Base-by-base conservation (phyloP, 2,888 invertebrate species). In the Drosophila fulvimacula region DNA sequence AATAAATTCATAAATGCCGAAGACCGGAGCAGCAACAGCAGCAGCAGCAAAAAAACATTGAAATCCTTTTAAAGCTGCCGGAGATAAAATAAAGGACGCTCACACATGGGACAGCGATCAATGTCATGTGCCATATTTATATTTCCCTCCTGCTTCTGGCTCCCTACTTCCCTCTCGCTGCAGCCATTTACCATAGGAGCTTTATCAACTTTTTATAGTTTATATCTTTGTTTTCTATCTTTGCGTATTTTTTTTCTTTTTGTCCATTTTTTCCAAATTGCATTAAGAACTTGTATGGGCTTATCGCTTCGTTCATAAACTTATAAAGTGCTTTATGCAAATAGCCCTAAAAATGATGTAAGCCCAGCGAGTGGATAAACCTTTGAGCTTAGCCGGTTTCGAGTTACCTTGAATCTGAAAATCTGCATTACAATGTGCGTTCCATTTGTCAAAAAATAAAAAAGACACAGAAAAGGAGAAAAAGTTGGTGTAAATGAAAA, bases 1-100 rank as follows among this genome's bases (percentile, higher is more conserved):
- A 87, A 87, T 89, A 88, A 89, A 83, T 85, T 89, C 89, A 84
- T 84, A 88, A 88, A 86, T 79, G 81, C 34, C 7, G 38, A 52
- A 24, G 42, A 42, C n/a, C n/a, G n/a, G 21, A 10, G 41, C 0
- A 19, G 41, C 39, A 39, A 21, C n/a, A n/a, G n/a, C n/a, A n/a
- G n/a, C n/a, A n/a, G n/a, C n/a, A 36, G 15, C 11, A 36, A 38
- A 36, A 52, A 52, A 34, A 85, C 84, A 85, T 62, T 85, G 89
- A 85, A 85, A 85, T 88, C 84, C 84, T 85, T 85, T 85, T 85
- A 89, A 88, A 70, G 83, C 75, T 65, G 69, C 38, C 82, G 48
- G 52, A 64, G 69, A 70, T 61, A 64, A 67, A 68, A 58, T 56
- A 65, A 74, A 67, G 81, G 64, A 69, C 64, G 44, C 60, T 51